Evolutionary conservation across 1,140 invertebrate species (phyloP), one percentile per base, ranked within the genome.

Genomic region (Dendrolimus kikuchii): DNA sequence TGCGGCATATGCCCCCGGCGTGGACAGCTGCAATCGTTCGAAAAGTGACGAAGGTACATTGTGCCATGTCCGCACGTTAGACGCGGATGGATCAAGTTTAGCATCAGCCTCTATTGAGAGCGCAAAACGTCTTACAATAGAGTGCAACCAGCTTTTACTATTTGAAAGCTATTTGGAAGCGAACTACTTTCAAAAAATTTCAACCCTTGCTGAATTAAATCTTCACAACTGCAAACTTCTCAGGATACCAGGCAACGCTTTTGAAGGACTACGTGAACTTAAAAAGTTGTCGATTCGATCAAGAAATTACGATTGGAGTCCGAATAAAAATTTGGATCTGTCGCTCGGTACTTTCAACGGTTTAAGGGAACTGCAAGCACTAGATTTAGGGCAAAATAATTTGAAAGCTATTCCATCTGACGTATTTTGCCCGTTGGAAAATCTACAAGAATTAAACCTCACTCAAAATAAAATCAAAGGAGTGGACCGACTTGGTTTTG

Each of bases 381-480:
- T 97, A 10, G 93, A 96, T 80, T 82, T 97, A 57, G 89, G 92
- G 8, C 89, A 93, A 68, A 97, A 95, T 74, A 95, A 96, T 78
- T 90, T 97, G 41, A 89, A 92, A 57, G 84, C 89, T 0, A 77
- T 97, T 60, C 94, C 95, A 0, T 90, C 90, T 0, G 92, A 91
- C 53, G 89, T 93, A 9, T 92, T 96, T 53, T 96, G 95, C 74
- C 90, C 92, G 0, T 86, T 98, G 56, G 88, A 89, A 46, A 94
- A 93, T 69, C 86, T 98, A 2, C 93, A 95, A 76, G 89, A 91
- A 45, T 84, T 98, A 37, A 97, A 98, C 85, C 79, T 96, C 43
- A 96, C 95, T 23, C 87, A 90, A 10, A 96, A 97, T 81, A 90
- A 90, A 59, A 91, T 97, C 40, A 89, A 90, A 53, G 91, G 91